phyloP scores from a whole-genome alignment of 2,113 vertebrate genomes.

The Bos taurus region DNA sequence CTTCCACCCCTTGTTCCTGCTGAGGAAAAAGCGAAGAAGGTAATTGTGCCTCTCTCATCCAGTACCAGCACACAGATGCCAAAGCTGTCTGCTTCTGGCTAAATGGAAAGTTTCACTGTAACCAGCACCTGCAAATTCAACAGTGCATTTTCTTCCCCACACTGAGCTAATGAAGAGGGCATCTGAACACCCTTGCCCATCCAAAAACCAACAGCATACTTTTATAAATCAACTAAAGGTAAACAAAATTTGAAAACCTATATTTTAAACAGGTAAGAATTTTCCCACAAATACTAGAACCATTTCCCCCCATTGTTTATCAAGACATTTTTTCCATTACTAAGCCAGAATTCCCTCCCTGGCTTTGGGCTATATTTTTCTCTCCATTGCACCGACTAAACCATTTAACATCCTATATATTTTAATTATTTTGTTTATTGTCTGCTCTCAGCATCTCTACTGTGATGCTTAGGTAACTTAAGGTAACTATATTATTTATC shows the following conservation, averaged over 20 bases:
- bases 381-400: not conserved
- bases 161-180: not conserved
- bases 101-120: not conserved
- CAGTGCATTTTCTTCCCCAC: not conserved
- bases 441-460: not conserved
- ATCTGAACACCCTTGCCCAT: not conserved
- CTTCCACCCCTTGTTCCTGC: not conserved
- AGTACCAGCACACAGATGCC: rapidly evolving
- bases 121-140: not conserved
- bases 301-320: not conserved
- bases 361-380: not conserved
- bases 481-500: not conserved
- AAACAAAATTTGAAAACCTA: not conserved
- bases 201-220: not conserved
- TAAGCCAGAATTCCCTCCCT: not conserved
- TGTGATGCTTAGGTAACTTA: not conserved
- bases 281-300: not conserved
- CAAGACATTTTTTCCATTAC: not conserved
- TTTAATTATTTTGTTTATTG: not conserved
- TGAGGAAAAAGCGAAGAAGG: not conserved
- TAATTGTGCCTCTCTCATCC: not conserved
- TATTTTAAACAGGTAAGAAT: not conserved
- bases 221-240: not conserved
- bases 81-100: not conserved
- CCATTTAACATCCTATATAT: not conserved